Conservation (phyloP, 2,797 vertebrate species). For the Philypnodon macrostomus region DNA sequence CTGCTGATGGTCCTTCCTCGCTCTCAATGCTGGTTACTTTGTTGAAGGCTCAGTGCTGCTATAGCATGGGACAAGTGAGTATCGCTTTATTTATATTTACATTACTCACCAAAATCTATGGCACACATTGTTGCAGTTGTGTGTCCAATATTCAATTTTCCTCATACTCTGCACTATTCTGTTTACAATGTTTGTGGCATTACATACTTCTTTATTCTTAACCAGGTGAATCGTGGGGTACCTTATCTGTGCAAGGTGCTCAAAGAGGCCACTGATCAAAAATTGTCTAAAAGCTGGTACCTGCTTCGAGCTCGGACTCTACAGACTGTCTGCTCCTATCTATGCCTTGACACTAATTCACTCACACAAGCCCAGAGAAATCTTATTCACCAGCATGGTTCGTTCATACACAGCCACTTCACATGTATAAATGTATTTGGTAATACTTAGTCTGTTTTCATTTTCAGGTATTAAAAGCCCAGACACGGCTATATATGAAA, state of each 20-base stretch:
- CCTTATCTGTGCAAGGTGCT: conserved; percentile 77
- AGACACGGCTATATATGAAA: conserved; percentile 79
- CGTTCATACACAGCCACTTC: conserved; percentile 5
- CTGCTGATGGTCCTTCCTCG: conserved; percentile 59
- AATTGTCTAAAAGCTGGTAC: conserved; percentile 85
- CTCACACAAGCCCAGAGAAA: conserved; percentile 71
- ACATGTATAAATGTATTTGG: not conserved
- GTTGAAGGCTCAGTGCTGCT: conserved; percentile 81
- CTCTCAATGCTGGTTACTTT: conserved; percentile 71
- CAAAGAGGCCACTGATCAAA: conserved; percentile 76
- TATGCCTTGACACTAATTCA: conserved; percentile 73
- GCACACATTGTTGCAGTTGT: no score
- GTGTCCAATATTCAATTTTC: no score
- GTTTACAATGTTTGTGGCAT: not conserved
- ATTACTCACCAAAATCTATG: no score
- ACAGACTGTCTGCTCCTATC: conserved; percentile 78
- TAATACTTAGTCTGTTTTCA: no score
- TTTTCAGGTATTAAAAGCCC: conserved; percentile 80
- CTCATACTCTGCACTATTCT: not conserved
- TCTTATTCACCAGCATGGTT: conserved; percentile 78
- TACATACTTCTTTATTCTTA: no score
- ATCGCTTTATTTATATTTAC: not conserved
- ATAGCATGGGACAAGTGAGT: conserved; percentile 73
- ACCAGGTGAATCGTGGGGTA: conserved; percentile 79
- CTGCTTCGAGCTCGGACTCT: conserved; percentile 83